Conservation (phyloP, 2,888 invertebrate genomes). For the Formica aserva region DNA sequence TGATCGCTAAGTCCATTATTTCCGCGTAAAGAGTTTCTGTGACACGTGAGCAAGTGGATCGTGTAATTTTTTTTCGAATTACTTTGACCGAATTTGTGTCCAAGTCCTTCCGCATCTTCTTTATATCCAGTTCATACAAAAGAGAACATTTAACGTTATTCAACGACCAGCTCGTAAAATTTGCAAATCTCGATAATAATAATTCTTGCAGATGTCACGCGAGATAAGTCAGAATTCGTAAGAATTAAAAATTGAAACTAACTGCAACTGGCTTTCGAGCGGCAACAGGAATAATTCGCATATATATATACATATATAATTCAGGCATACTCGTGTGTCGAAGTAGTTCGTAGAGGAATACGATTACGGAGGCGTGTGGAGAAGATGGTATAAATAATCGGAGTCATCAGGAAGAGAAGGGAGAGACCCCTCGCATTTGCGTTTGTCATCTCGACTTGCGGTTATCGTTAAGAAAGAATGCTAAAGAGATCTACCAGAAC, state of each 20-base stretch:
- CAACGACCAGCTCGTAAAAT: not conserved
- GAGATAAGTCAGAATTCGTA: not conserved
- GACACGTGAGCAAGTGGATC: not conserved
- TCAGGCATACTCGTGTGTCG: conserved; percentile 1
- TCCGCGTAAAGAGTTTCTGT: not conserved
- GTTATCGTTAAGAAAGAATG: conserved; percentile 52
- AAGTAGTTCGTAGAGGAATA: conserved; percentile 1
- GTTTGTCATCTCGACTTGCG: conserved; percentile 54
- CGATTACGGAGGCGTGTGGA: not conserved
- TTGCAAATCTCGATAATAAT: not conserved
- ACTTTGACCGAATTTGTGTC: not conserved
- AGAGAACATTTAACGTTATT: not conserved
- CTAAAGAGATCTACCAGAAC: conserved; percentile 58
- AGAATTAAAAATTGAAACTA: not conserved
- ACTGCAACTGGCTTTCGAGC: not conserved
- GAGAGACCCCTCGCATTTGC: conserved; percentile 1
- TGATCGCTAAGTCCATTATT: not conserved
- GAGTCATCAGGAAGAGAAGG: not conserved
- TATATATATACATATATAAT: not conserved
- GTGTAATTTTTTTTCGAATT: not conserved
- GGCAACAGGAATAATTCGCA: conserved; percentile 10
- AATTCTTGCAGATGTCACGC: not conserved
- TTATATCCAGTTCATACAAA: not conserved
- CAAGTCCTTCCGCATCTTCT: not conserved
- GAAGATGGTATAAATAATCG: conserved; percentile 33